Conservation (phyloP, 2,888 invertebrate species). For the Tyria jacobaeae region DNA sequence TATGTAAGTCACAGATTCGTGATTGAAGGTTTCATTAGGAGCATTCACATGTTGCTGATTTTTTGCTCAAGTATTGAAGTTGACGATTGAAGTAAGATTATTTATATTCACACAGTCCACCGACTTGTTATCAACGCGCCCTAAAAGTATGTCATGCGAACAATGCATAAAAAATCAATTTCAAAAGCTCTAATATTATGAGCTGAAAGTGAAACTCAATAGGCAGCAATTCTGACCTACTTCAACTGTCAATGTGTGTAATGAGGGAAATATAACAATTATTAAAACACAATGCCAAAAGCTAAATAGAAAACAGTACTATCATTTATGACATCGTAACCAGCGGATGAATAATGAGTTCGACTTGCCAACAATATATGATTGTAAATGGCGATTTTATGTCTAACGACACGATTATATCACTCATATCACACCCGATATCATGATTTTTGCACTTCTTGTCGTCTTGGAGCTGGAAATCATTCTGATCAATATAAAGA, state of each 20-base stretch:
- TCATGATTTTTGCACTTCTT: background rate
- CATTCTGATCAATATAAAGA: background rate
- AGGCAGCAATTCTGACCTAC: background rate
- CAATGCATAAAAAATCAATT: background rate
- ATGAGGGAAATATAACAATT: constrained; percentile 8
- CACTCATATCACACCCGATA: too few species aligned
- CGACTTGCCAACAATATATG: background rate
- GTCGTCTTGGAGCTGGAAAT: background rate
- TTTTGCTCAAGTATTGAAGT: background rate
- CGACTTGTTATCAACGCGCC: background rate
- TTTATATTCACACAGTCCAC: background rate
- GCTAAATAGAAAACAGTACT: constrained; percentile 13
- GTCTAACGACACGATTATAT: background rate
- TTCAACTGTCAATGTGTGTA: background rate
- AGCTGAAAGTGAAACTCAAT: background rate
- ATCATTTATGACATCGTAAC: constrained; percentile 15
- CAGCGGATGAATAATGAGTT: constrained; percentile 1
- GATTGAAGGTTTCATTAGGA: background rate
- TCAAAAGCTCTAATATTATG: background rate
- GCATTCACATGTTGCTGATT: background rate
- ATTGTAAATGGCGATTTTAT: background rate
- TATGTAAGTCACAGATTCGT: background rate
- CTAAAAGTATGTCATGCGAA: background rate
- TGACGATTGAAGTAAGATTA: background rate
- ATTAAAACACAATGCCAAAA: constrained; percentile 14